phyloP scores from a whole-genome alignment of 2,888 invertebrate genomes.

The Stenotaenia linearis region DNA sequence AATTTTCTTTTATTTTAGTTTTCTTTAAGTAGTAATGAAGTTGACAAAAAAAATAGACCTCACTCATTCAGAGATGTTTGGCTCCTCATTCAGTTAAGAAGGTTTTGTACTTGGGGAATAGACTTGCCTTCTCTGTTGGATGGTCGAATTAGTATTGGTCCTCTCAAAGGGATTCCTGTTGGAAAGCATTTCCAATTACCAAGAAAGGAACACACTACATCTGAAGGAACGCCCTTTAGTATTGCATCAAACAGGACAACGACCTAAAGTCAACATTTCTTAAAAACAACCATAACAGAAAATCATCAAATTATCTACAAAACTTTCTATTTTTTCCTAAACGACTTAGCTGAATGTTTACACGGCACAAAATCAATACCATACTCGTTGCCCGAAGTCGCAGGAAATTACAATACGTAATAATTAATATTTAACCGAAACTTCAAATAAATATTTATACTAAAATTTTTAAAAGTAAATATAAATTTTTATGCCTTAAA shows the following conservation, averaged over 20 bases:
- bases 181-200: conserved; percentile 26
- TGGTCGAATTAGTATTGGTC: conserved; percentile 16
- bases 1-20: not conserved
- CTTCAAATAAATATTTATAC: no score
- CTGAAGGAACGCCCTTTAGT: not conserved
- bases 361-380: not conserved
- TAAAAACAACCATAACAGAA: conserved; percentile 1
- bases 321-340: not conserved
- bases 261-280: conserved; percentile 17
- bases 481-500: no score
- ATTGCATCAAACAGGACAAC: not conserved
- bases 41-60: not conserved
- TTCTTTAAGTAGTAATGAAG: not conserved
- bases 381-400: not conserved
- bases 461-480: not conserved
- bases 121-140: conserved; percentile 5
- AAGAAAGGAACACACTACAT: conserved; percentile 24
- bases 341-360: not conserved
- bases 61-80: not conserved
- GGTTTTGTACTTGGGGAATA: conserved; percentile 26
- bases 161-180: conserved; percentile 13
- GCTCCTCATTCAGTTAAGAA: conserved; percentile 16
- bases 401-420: not conserved
- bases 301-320: conserved; percentile 16
- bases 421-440: not conserved